Evolutionary conservation across 1,140 invertebrate genomes (phyloP).

Genomic region (Bombus superbus): DNA sequence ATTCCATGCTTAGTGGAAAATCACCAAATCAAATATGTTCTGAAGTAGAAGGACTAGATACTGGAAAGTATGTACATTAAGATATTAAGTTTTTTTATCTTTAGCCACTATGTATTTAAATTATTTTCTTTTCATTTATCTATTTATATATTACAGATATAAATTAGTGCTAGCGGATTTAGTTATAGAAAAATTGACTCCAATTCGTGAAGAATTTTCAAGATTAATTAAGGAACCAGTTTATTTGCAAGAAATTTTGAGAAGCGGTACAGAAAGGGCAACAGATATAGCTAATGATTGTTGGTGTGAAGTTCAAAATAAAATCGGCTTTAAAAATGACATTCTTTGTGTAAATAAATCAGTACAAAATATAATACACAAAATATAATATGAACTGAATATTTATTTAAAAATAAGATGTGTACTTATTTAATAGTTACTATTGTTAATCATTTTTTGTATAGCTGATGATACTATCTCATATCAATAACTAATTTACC

Average conservation of each 20-base stretch:
- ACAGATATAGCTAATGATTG: constrained; percentile 86
- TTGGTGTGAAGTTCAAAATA: constrained; percentile 87
- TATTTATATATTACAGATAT: constrained; percentile 83
- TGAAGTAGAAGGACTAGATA: constrained; percentile 88
- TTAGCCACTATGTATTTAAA: neutral
- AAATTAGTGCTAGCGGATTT: constrained; percentile 90
- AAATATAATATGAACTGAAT: constrained; percentile 29
- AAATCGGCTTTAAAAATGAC: constrained; percentile 84
- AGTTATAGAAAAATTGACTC: constrained; percentile 88
- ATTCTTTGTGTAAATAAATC: constrained; percentile 6
- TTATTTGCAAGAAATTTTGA: constrained; percentile 88
- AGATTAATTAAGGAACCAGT: constrained; percentile 84
- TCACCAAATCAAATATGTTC: constrained; percentile 88
- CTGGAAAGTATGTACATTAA: constrained; percentile 84
- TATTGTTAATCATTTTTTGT: neutral
- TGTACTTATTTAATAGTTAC: constrained; percentile 8
- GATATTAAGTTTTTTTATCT: neutral
- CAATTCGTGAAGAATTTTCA: constrained; percentile 87
- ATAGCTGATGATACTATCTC: constrained; percentile 52
- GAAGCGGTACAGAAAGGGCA: constrained; percentile 88
- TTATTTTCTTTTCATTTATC: constrained; percentile 16
- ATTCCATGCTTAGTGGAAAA: constrained; percentile 89
- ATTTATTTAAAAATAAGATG: constrained; percentile 49
- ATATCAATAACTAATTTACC: constrained; percentile 90
- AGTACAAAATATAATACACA: constrained; percentile 24